Percentiles rank a stretch among this genome's conserved stretches.
These are phyloP conservation scores for Synanthedon formicaeformis DNA, from an alignment of 2,888 invertebrate genomes.

Conservation along the genomic window DNA sequence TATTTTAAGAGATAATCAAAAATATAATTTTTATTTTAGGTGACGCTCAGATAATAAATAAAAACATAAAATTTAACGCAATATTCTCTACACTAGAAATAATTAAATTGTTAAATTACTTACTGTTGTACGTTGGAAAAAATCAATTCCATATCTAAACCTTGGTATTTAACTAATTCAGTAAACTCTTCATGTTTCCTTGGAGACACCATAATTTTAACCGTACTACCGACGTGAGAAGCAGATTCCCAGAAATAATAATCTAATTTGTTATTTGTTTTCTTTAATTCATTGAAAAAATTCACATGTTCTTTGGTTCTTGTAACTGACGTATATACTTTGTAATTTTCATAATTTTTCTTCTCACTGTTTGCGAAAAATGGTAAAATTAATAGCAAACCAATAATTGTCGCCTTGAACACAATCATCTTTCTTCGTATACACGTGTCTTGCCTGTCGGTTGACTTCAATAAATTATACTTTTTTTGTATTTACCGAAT, in stretches of 20 bases:
- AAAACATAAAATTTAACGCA: too few relatives aligned
- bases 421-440: too few relatives aligned
- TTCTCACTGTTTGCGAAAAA: conserved; percentile 1
- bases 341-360: neutral
- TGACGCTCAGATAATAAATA: too few relatives aligned
- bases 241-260: conserved; percentile 54
- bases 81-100: neutral
- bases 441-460: too few relatives aligned
- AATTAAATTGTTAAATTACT: conserved; percentile 17
- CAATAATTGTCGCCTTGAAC: too few relatives aligned
- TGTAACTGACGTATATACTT: conserved; percentile 41
- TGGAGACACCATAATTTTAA: conserved; percentile 74
- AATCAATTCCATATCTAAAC: conserved; percentile 44
- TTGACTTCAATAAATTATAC: too few relatives aligned
- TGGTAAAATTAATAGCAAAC: neutral
- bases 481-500: too few relatives aligned
- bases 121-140: conserved; percentile 74
- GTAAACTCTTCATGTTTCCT: conserved; percentile 50
- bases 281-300: conserved; percentile 37
- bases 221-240: conserved; percentile 31
- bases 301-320: conserved; percentile 55
- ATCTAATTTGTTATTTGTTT: conserved; percentile 18
- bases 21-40: too few relatives aligned
- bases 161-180: conserved; percentile 31
- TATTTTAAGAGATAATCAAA: too few relatives aligned